Evolutionary conservation across 2,113 vertebrate species (phyloP), one percentile per base, ranked within the genome.

Genomic region (Dissostichus mawsoni): DNA sequence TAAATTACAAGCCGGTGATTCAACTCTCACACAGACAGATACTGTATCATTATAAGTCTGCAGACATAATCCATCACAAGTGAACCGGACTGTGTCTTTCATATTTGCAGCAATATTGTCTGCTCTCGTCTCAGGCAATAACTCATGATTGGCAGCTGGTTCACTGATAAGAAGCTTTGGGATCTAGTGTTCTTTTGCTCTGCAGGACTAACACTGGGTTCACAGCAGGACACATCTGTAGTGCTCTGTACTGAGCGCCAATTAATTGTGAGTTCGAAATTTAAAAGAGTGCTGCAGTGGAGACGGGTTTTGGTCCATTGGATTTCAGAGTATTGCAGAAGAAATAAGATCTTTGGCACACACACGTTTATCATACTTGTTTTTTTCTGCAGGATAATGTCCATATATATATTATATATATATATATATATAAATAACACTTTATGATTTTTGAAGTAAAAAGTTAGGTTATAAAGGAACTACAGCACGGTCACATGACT

Each of bases 101-200:
- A 59, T 53, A 72, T 78, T 69, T 63, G 2, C 9, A 64, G 48
- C 69, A 76, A 57, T n/a, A 33, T 53, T 48, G 36, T 80, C 61
- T 10, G 8, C 52, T 74, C 23, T 50, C 8, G 2, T 76, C 45
- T 59, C 4, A 3, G 51, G 48, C 78, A 80, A 48, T 69, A 81
- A 68, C 6, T 1, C 36, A 73, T 65, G 78, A 78, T 66, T 82
- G 76, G 59, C 71, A 81, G 74, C 20, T 4, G 36, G 52, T 50
- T 75, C 13, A 33, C 36, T 65, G 82, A 79, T 85, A 71, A 75
- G 59, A 74, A 68, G 72, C 68, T 71, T 63, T 73, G 69, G 63
- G 65, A 59, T 56, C 11, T 36, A 10, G 47, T 25, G 55, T 70
- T 59, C 47, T 76, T 75, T 59, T 55, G 5, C 75, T 80, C 53